These are phyloP conservation scores for Halcyon smyrnensis DNA, from an alignment of 2,797 vertebrate genomes.

Conservation along the genomic window DNA sequence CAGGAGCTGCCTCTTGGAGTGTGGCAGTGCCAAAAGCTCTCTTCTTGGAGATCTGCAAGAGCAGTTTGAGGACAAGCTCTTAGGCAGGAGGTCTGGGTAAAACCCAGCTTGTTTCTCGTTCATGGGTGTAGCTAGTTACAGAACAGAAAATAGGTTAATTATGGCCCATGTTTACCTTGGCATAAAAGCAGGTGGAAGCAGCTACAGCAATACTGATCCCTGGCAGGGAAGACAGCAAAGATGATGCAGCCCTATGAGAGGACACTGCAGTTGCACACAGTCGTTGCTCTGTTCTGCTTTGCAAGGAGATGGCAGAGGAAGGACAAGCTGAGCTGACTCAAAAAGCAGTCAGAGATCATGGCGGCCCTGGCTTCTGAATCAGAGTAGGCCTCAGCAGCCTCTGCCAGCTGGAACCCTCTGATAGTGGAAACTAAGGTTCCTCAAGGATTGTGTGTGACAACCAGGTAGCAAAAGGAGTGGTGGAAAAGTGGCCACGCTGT, in stretches of 20 bases:
- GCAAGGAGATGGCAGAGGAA: neutral
- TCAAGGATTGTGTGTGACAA: neutral
- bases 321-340: neutral
- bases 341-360: neutral
- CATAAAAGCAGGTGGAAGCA: conserved; percentile 1
- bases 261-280: neutral
- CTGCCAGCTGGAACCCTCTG: neutral
- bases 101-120: neutral
- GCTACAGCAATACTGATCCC: neutral
- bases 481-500: neutral
- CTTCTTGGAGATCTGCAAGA: neutral
- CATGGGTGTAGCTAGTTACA: neutral
- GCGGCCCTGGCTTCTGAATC: neutral
- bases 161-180: neutral
- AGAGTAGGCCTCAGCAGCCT: neutral
- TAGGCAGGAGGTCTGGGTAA: neutral
- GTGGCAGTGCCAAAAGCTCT: neutral
- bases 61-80: neutral
- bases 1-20: neutral
- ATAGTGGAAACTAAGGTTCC: neutral
- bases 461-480: neutral
- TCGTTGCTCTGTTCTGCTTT: neutral
- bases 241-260: neutral
- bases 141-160: conserved; percentile 3
- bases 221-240: neutral